These are phyloP conservation scores for Passer montanus DNA, from an alignment of 2,113 vertebrate species.

Conservation along the genomic window DNA sequence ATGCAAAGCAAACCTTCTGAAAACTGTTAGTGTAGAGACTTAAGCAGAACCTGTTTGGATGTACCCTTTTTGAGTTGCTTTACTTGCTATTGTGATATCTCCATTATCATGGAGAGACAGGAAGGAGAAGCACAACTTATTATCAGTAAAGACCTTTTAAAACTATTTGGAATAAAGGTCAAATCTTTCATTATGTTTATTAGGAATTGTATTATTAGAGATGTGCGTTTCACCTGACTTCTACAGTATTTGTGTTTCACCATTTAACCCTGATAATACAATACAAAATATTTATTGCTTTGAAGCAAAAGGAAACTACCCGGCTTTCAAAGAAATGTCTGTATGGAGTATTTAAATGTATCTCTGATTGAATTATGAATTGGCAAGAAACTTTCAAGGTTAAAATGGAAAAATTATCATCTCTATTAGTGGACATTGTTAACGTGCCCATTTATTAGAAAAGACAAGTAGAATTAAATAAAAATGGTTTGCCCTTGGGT, in stretches of 20 bases:
- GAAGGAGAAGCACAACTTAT: background rate
- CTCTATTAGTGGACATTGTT: conserved; percentile 47
- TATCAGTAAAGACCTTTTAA: background rate
- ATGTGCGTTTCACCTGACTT: background rate
- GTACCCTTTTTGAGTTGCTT: background rate
- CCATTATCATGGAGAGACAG: background rate
- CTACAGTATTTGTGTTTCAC: background rate
- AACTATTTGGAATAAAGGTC: background rate
- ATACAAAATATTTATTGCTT: background rate
- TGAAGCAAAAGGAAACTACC: background rate
- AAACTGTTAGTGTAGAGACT: background rate
- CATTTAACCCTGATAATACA: background rate
- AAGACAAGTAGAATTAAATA: conserved; percentile 60
- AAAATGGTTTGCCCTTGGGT: conserved; percentile 65
- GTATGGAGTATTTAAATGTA: background rate
- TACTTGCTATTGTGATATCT: background rate
- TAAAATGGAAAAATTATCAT: conserved; percentile 56
- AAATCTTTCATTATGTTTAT: background rate
- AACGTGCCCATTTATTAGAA: conserved; percentile 43
- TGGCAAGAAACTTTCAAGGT: conserved; percentile 27
- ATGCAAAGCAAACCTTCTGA: background rate
- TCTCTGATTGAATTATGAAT: background rate
- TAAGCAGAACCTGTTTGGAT: background rate
- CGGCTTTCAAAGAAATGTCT: background rate
- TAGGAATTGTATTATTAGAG: background rate